Conservation (phyloP, 53 echinoderm and acorn worm species). For the Stichopus horrens region DNA sequence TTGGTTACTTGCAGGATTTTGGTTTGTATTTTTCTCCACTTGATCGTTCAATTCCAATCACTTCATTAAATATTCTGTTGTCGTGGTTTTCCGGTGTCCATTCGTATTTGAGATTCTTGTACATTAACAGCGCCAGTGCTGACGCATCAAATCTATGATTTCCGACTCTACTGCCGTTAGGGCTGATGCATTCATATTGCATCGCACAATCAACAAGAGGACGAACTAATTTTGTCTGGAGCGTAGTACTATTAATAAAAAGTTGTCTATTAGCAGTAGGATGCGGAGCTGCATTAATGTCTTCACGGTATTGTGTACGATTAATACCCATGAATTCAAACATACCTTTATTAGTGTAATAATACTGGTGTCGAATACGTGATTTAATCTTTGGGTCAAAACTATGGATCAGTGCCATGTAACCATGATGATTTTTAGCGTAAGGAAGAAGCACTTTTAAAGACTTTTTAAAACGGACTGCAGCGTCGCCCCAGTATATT, state of each 20-base stretch:
- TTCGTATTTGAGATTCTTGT: slow-evolving; percentile 55
- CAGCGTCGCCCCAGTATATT: slow-evolving; percentile 79
- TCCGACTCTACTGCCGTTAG: slow-evolving; percentile 35
- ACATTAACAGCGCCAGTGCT: slow-evolving; percentile 56
- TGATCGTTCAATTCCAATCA: slow-evolving; percentile 11
- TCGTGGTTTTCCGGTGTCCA: slow-evolving; percentile 55
- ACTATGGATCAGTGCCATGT: slow-evolving; percentile 58
- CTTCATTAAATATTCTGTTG: slow-evolving; percentile 27
- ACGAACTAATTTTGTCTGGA: slow-evolving; percentile 45
- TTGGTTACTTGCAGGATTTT: neutral
- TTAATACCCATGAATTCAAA: slow-evolving; percentile 52
- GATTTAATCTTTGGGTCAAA: slow-evolving; percentile 39
- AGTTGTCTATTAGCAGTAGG: slow-evolving; percentile 64
- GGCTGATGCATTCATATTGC: slow-evolving; percentile 56
- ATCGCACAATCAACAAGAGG: slow-evolving; percentile 62
- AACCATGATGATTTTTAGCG: slow-evolving; percentile 62
- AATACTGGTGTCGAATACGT: slow-evolving; percentile 53
- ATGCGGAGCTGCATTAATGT: slow-evolving; percentile 44
- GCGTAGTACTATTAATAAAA: slow-evolving; percentile 62
- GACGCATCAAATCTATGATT: slow-evolving; percentile 59
- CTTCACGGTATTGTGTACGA: slow-evolving; percentile 44
- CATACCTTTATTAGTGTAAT: slow-evolving; percentile 49
- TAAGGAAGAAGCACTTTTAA: slow-evolving; percentile 41
- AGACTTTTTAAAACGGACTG: slow-evolving; percentile 59
- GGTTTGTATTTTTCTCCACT: neutral